phyloP scores from a whole-genome alignment of 2,888 invertebrate species.

The Chymomyza procnemis region DNA sequence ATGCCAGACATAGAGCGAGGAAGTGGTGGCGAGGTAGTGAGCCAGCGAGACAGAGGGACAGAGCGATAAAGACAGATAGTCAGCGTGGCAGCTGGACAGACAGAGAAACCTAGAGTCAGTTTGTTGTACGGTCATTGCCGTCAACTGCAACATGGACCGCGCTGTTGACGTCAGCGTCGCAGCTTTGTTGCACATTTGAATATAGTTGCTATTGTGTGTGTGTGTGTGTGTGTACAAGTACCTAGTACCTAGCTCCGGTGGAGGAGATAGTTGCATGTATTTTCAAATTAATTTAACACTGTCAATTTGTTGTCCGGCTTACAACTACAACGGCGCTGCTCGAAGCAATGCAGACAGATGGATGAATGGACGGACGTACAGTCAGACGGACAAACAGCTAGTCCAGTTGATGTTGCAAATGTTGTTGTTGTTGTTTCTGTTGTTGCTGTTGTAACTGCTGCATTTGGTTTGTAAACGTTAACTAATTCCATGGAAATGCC shows the following conservation, averaged over 20 bases:
- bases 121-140: constrained; percentile 25
- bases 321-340: constrained; percentile 29
- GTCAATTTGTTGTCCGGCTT: constrained; percentile 70
- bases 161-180: neutral
- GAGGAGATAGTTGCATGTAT: constrained; percentile 56
- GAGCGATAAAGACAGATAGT: neutral
- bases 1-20: constrained; percentile 11
- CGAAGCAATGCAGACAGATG: constrained; percentile 3
- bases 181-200: constrained; percentile 44
- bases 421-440: constrained; percentile 13
- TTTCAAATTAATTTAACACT: constrained; percentile 74
- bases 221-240: too few species aligned
- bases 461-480: constrained; percentile 69
- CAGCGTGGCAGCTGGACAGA: neutral
- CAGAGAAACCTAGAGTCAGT: constrained; percentile 4
- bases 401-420: constrained; percentile 1
- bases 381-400: neutral
- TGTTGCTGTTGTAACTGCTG: constrained; percentile 37
- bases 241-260: constrained; percentile 39
- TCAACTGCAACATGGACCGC: neutral
- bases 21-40: neutral
- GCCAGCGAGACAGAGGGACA: neutral
- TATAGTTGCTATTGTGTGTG: too few species aligned
- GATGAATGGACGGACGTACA: constrained; percentile 31
- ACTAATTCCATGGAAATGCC: constrained; percentile 73